Evolutionary conservation across 2,113 vertebrate genomes (phyloP).

Genomic region (Pomatostomus ruficeps): DNA sequence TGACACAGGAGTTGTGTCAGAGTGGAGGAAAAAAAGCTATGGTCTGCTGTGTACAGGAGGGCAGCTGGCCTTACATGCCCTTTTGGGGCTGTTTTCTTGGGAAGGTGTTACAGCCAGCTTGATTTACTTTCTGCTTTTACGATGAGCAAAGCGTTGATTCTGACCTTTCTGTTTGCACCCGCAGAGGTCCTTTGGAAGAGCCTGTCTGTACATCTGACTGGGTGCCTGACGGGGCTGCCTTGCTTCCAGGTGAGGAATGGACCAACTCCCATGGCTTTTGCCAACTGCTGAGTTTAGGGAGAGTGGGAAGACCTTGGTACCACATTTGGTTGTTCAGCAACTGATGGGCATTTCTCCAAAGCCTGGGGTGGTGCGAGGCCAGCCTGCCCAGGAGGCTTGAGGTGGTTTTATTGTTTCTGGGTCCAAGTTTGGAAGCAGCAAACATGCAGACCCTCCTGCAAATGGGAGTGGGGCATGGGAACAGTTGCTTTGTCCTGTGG

Average conservation of each 20-base stretch:
- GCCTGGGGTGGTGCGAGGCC: background rate
- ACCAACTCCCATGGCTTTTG: background rate
- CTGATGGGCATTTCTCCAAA: background rate
- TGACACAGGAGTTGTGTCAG: background rate
- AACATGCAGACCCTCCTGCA: background rate
- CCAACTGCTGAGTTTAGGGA: background rate
- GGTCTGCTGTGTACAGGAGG: background rate
- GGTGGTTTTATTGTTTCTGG: background rate
- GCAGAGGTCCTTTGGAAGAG: background rate
- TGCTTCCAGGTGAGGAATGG: slow-evolving; percentile 18
- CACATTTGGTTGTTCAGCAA: accelerated
- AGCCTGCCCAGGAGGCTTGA: background rate
- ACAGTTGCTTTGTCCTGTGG: background rate
- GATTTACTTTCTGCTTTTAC: background rate
- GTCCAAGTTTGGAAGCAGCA: background rate
- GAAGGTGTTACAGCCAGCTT: background rate
- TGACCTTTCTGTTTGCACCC: slow-evolving; percentile 19
- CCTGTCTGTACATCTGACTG: background rate
- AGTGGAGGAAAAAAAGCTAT: background rate
- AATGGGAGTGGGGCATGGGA: background rate
- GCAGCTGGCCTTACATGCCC: background rate
- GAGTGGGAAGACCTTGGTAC: background rate
- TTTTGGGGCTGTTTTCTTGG: background rate
- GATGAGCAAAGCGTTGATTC: background rate
- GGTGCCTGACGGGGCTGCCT: background rate